Percentiles rank a stretch among this genome's conserved stretches.
phyloP scores from a whole-genome alignment of 2,113 vertebrate species.

The Dolichotis patagonum region DNA sequence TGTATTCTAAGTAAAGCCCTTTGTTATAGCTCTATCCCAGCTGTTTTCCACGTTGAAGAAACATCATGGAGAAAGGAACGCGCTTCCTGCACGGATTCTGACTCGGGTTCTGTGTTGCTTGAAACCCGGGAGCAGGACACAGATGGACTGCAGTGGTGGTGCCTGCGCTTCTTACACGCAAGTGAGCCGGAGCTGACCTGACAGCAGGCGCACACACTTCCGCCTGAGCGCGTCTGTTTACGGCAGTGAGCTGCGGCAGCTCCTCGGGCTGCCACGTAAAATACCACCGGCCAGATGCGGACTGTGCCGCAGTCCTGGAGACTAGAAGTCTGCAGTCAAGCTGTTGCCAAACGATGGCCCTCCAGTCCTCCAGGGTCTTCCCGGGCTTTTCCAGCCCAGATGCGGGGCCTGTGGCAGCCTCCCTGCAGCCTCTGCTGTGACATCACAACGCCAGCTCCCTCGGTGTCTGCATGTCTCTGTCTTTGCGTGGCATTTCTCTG shows the following conservation, averaged over 20 bases:
- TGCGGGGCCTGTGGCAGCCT: background rate
- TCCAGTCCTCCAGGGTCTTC: too few relatives aligned
- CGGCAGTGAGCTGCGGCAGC: background rate
- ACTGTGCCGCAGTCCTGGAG: background rate
- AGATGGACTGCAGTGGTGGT: accelerated
- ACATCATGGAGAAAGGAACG: background rate
- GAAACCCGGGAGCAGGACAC: background rate
- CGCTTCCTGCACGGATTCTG: accelerated
- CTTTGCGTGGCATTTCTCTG: background rate
- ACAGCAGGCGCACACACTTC: accelerated
- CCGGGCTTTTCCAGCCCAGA: background rate
- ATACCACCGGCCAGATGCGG: background rate
- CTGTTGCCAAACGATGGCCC: background rate
- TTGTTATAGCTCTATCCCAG: background rate
- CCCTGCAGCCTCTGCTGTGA: background rate
- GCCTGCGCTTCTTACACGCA: background rate
- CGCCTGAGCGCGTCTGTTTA: background rate
- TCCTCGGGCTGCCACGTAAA: background rate
- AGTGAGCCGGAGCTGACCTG: background rate
- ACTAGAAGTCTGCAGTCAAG: background rate
- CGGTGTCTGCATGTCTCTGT: background rate
- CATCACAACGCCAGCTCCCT: background rate
- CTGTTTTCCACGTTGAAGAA: background rate
- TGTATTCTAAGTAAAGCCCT: background rate
- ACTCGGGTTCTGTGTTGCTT: background rate